Percentiles rank a stretch among this genome's conserved stretches.
phyloP scores from a whole-genome alignment of 2,888 invertebrate species.

The Apoderus coryli region DNA sequence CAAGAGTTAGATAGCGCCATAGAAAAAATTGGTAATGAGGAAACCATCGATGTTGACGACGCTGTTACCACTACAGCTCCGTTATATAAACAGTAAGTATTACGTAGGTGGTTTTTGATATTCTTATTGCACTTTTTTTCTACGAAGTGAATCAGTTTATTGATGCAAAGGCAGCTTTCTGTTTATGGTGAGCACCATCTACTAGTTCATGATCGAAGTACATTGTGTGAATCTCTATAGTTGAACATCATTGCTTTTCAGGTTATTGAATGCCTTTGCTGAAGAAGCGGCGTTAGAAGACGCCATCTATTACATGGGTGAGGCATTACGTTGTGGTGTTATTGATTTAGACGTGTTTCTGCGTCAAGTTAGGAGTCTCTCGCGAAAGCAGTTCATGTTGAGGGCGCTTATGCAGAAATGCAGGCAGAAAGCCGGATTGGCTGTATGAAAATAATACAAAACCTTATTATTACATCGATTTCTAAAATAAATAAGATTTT shows the following conservation, averaged over 20 bases:
- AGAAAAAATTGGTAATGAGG: conserved; percentile 58
- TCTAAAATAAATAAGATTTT: no score
- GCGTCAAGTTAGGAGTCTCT: conserved; percentile 86
- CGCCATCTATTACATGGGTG: conserved; percentile 95
- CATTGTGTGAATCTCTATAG: background rate
- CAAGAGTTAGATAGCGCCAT: conserved; percentile 72
- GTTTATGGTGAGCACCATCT: background rate
- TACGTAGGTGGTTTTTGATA: conserved; percentile 6
- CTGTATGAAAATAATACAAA: conserved; percentile 43
- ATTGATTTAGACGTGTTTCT: conserved; percentile 94
- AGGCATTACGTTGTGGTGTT: conserved; percentile 79
- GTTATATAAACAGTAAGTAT: conserved; percentile 76
- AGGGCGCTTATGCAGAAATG: conserved; percentile 95
- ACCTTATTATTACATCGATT: no score
- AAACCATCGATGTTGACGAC: conserved; percentile 85
- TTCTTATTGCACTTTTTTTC: background rate
- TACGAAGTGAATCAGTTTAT: background rate
- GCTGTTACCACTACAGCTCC: conserved; percentile 95
- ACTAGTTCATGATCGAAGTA: background rate
- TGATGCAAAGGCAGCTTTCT: background rate
- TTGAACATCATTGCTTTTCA: conserved; percentile 29
- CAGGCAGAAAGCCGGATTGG: conserved; percentile 80
- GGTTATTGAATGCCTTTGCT: conserved; percentile 83
- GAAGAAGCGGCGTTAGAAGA: conserved; percentile 98
- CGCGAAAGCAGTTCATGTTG: conserved; percentile 90